phyloP scores from a whole-genome alignment of 1,140 invertebrate species.

The Lepidurus packardi region DNA sequence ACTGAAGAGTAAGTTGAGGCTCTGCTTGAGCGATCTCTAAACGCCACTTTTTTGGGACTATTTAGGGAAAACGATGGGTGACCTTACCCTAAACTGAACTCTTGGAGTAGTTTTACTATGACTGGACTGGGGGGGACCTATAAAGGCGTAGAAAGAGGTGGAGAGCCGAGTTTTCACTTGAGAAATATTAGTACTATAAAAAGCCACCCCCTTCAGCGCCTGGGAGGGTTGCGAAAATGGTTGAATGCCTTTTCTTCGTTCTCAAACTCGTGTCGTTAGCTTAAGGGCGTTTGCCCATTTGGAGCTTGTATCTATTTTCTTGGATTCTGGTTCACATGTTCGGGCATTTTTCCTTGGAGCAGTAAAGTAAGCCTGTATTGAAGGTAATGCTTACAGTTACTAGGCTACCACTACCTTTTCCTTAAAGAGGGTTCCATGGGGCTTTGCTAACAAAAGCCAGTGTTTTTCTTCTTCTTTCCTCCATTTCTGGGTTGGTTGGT shows the following conservation, averaged over 20 bases:
- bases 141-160: neutral
- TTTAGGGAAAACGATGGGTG: neutral
- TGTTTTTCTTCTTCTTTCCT: neutral
- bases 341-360: neutral
- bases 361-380: neutral
- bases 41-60: neutral
- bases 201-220: neutral
- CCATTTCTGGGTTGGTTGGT: neutral
- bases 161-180: neutral
- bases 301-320: neutral
- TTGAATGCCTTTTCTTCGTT: neutral
- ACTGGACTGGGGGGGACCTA: neutral
- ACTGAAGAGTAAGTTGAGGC: neutral
- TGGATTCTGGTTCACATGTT: neutral
- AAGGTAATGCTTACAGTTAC: too few species aligned
- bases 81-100: neutral
- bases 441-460: too few species aligned
- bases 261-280: neutral
- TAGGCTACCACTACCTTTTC: too few species aligned
- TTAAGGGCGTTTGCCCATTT: constrained; percentile 13
- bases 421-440: too few species aligned
- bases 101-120: neutral
- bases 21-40: neutral
- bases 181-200: neutral
- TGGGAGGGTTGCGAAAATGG: neutral